Conservation (phyloP, 2,797 vertebrate genomes). For the Morus bassanus region DNA sequence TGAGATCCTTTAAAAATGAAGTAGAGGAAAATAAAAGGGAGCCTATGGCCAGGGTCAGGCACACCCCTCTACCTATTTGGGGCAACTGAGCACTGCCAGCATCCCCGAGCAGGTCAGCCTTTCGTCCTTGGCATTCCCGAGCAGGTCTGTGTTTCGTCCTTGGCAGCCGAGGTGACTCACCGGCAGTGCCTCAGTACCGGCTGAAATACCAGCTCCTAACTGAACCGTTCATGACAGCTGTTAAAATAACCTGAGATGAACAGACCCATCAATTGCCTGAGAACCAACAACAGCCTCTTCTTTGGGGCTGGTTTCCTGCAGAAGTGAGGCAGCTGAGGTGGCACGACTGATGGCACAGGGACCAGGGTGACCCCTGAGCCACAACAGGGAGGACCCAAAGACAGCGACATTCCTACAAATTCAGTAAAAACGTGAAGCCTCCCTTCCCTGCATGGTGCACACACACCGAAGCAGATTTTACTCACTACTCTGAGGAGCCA, state of each 20-base stretch:
- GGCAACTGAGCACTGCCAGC: background rate
- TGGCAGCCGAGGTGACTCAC: conserved; percentile 11
- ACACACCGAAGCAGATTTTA: background rate
- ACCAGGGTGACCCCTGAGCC: background rate
- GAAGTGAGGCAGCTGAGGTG: background rate
- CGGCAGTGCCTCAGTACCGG: background rate
- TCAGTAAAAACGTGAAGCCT: background rate
- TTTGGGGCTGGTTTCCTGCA: background rate
- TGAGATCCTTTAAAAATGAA: background rate
- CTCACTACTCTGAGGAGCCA: conserved; percentile 31
- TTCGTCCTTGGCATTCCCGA: background rate
- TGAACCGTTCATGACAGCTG: background rate
- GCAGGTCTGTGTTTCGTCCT: conserved; percentile 13
- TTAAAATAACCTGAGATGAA: background rate
- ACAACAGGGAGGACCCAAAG: too few species aligned
- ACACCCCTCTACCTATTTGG: background rate
- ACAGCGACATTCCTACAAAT: background rate
- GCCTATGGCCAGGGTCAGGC: background rate
- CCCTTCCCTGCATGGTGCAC: background rate
- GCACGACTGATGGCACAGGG: background rate
- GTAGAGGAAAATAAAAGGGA: background rate
- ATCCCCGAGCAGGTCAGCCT: background rate
- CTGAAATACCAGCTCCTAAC: background rate
- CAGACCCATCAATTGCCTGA: background rate
- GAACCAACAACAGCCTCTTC: background rate